Evolutionary conservation across 2,113 vertebrate genomes (phyloP).

Genomic region (Ascaphus truei): DNA sequence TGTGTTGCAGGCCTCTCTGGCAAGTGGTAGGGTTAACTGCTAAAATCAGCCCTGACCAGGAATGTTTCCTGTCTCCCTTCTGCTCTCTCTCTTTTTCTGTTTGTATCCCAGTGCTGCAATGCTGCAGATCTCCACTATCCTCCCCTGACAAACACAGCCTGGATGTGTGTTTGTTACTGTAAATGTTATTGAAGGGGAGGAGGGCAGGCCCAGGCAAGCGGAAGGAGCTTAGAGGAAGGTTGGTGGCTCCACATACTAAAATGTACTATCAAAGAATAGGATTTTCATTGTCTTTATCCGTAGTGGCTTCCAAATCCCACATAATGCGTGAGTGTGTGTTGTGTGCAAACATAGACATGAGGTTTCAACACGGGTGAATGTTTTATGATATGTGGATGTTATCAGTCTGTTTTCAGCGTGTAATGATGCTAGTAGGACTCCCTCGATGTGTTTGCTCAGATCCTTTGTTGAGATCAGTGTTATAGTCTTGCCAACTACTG

Average conservation of each 20-base stretch:
- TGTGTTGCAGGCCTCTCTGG: too few species aligned
- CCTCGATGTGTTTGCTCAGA: neutral
- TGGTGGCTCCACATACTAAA: constrained; percentile 32
- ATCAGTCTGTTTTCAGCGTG: neutral
- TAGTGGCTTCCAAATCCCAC: constrained; percentile 23
- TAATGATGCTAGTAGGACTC: neutral
- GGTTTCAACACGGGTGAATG: neutral
- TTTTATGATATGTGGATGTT: neutral
- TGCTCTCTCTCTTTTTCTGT: constrained; percentile 23
- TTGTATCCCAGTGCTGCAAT: constrained; percentile 33
- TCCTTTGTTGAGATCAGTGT: constrained; percentile 1
- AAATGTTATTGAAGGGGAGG: constrained; percentile 35
- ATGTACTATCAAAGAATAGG: constrained; percentile 35
- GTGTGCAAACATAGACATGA: neutral
- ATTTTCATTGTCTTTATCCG: constrained; percentile 31
- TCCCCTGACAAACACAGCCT: constrained; percentile 29
- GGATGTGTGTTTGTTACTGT: constrained; percentile 36
- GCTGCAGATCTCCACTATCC: constrained; percentile 30
- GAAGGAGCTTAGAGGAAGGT: constrained; percentile 32
- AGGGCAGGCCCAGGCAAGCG: constrained; percentile 28
- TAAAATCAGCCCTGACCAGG: neutral
- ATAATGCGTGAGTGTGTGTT: constrained; percentile 6
- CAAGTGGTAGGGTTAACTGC: neutral
- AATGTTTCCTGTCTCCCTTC: constrained; percentile 12
- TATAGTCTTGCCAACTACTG: neutral